phyloP scores from a whole-genome alignment of 2,113 vertebrate genomes.

The Oriolus oriolus region DNA sequence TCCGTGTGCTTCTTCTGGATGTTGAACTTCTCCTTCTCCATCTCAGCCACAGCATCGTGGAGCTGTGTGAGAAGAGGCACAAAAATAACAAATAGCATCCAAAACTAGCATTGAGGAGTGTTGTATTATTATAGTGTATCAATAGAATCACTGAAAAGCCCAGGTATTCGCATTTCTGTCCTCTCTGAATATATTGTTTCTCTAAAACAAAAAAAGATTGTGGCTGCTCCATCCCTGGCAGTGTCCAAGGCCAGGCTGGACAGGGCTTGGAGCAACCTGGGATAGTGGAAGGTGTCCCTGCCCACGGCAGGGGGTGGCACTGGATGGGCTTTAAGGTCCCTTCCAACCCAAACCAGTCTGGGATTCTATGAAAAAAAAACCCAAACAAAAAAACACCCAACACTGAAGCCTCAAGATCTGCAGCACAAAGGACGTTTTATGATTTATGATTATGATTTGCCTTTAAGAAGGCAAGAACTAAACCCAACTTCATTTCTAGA shows the following conservation, averaged over 20 bases:
- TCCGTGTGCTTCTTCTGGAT: constrained; percentile 87
- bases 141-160: background rate
- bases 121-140: fast-evolving
- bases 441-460: background rate
- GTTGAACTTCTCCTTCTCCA: constrained; percentile 92
- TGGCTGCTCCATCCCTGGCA: background rate
- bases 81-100: background rate
- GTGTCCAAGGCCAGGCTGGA: background rate
- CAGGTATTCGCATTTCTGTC: background rate
- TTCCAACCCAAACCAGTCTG: background rate
- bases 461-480: background rate
- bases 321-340: background rate
- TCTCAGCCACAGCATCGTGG: constrained; percentile 78
- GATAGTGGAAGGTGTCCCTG: background rate
- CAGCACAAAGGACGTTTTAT: background rate
- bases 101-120: background rate
- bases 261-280: fast-evolving
- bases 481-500: background rate
- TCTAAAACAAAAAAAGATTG: background rate
- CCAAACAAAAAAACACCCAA: background rate
- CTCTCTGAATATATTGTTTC: background rate
- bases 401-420: background rate
- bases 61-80: constrained; percentile 66
- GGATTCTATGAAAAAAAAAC: background rate
- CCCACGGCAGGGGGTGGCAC: background rate